Percentiles rank a stretch among this genome's conserved stretches.
phyloP scores from a whole-genome alignment of 1,140 invertebrate species.

The Bombus consobrinus region DNA sequence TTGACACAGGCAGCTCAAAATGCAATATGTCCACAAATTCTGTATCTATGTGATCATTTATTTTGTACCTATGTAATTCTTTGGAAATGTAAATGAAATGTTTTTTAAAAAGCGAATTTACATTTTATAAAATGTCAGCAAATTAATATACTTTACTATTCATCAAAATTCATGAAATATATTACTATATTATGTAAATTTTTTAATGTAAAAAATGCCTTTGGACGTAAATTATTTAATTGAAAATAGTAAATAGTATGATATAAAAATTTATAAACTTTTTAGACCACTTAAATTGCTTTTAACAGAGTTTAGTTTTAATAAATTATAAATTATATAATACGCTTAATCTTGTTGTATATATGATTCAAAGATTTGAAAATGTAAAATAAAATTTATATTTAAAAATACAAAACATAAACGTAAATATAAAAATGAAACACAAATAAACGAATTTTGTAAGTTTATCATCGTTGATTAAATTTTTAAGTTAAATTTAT shows the following conservation, averaged over 20 bases:
- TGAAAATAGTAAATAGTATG: neutral
- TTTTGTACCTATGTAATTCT: neutral
- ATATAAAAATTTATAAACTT: neutral
- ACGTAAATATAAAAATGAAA: neutral
- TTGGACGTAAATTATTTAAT: neutral
- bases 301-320: neutral
- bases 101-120: slow-evolving; percentile 1
- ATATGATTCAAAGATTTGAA: neutral
- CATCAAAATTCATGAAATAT: neutral
- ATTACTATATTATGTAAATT: slow-evolving; percentile 4
- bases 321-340: neutral
- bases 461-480: neutral
- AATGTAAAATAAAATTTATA: slow-evolving; percentile 10
- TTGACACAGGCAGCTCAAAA: neutral
- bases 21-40: slow-evolving; percentile 3
- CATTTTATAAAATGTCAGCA: neutral
- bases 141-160: neutral
- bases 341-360: neutral
- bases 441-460: neutral
- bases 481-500: neutral
- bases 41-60: neutral
- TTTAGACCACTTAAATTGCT: neutral
- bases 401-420: neutral
- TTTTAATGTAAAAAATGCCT: slow-evolving; percentile 2
- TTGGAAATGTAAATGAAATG: neutral